Evolutionary conservation across 2,888 invertebrate species (phyloP), one percentile per base, ranked within the genome.

Genomic region (Hartigia nigra): DNA sequence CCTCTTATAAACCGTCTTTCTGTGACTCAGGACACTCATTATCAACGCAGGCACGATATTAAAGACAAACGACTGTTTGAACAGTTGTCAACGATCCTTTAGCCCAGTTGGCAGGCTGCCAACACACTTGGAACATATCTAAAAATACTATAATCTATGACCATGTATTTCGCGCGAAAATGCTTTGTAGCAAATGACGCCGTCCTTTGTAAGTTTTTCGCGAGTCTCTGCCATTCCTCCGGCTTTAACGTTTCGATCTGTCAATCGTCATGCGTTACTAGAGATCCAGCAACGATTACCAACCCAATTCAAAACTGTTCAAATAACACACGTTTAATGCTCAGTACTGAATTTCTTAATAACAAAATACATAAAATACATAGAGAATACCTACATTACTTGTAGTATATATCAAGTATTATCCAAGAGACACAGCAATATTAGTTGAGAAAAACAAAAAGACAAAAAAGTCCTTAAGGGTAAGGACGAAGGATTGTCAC

Each of bases 61-160:
- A 83, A 85, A 86, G 85, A 86, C 84, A 86, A 87, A 86, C 86
- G 86, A 87, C 84, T 84, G 85, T 88, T 88, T 87, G 85, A 85
- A 86, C 85, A 84, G 83, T 84, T 85, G 85, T 88, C 84, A 85
- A 86, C 85, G 83, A 83, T 85, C 86, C 83, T 84, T 84, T 84
- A 84, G 74, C 83, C 84, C 81, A 84, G 81, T 84, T 85, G 87
- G 87, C 86, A 79, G 70, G 35, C 76, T 79, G 86, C 87, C 87
- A 86, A 84, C 82, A 80, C 78, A 81, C 81, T 80, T 80, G 55
- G 23, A 23, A 55, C 55, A 23, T 9, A 23, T 31, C 72, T 31
- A 72, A 72, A 72, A 72, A 72, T 72, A 72, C 31, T 55, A 23
- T 23, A 55, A 9, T 5, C 3, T 55, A 3, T 23, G 9, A 23